Conservation (phyloP, 2,797 vertebrate species). For the Eidolon dupreanum region DNA sequence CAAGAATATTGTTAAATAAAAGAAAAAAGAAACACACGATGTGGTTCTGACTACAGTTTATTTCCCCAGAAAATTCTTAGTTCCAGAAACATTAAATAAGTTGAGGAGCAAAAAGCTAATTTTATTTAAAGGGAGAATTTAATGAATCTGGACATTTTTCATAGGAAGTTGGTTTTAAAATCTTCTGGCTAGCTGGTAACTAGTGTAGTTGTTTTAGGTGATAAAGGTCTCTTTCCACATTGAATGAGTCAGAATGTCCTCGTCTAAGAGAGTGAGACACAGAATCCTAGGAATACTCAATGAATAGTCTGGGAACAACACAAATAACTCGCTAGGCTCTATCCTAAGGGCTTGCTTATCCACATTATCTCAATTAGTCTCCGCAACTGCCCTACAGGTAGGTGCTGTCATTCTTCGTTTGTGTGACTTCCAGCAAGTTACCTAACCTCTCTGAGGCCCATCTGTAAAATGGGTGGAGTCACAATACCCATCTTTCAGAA, state of each 20-base stretch:
- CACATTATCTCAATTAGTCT: neutral
- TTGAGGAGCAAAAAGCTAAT: neutral
- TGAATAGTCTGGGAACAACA: neutral
- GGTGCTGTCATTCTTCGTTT: neutral
- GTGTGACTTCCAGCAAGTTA: neutral
- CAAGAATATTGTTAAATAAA: neutral
- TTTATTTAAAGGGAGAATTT: constrained; percentile 16
- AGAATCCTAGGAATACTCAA: neutral
- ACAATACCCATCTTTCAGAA: neutral
- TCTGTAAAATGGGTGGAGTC: neutral
- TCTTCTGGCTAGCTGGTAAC: neutral
- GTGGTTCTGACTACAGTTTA: neutral
- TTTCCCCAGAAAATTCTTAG: neutral
- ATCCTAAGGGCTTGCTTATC: neutral
- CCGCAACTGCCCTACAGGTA: neutral
- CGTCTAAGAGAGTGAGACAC: neutral
- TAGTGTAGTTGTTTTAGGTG: neutral
- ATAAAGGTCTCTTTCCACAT: neutral
- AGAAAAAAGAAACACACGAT: neutral
- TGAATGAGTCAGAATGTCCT: neutral
- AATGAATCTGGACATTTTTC: neutral
- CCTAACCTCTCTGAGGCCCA: neutral
- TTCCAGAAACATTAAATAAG: neutral
- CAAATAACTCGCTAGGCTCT: neutral
- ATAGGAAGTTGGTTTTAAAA: neutral